These are phyloP conservation scores for Autographa pulchrina DNA, from an alignment of 2,888 invertebrate species.

Conservation along the genomic window DNA sequence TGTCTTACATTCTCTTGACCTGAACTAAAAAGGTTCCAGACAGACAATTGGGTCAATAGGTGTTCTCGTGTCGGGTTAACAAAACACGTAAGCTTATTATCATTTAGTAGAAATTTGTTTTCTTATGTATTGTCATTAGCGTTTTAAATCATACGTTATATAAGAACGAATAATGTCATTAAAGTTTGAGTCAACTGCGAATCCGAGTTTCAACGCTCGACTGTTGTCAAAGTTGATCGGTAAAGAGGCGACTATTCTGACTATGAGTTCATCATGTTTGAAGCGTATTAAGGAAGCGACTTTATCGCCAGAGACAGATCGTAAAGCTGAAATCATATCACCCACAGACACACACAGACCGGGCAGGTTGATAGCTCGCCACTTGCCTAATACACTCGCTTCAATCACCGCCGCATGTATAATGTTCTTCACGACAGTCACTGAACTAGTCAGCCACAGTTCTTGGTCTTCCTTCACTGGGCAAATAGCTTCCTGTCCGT, in stretches of 20 bases:
- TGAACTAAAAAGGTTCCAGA: background rate
- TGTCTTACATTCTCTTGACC: background rate
- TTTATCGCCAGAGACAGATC: slow-evolving; percentile 71
- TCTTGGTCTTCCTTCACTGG: slow-evolving; percentile 74
- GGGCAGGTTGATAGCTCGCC: slow-evolving; percentile 77
- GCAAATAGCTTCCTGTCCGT: slow-evolving; percentile 66
- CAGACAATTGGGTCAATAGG: background rate
- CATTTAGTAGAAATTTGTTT: background rate
- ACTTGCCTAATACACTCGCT: slow-evolving; percentile 62
- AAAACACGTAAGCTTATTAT: background rate
- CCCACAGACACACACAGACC: slow-evolving; percentile 74
- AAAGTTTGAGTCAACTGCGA: slow-evolving; percentile 72
- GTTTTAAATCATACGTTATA: slow-evolving; percentile 63
- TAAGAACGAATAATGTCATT: slow-evolving; percentile 73
- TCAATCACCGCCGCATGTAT: slow-evolving; percentile 71
- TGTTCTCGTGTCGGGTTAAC: background rate
- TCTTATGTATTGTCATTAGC: slow-evolving; percentile 17
- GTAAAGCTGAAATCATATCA: slow-evolving; percentile 74
- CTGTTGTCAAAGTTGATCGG: slow-evolving; percentile 75
- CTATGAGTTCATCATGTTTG: slow-evolving; percentile 67
- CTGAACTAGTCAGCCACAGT: slow-evolving; percentile 79
- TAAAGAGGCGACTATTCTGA: slow-evolving; percentile 73
- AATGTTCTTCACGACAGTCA: slow-evolving; percentile 73
- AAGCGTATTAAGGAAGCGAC: slow-evolving; percentile 70
- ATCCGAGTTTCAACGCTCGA: slow-evolving; percentile 75